A percentile compares a stretch with the other conserved stretches of the same genome.
Evolutionary conservation across 1,140 invertebrate genomes (phyloP).

Genomic region (Goniozus legneri): DNA sequence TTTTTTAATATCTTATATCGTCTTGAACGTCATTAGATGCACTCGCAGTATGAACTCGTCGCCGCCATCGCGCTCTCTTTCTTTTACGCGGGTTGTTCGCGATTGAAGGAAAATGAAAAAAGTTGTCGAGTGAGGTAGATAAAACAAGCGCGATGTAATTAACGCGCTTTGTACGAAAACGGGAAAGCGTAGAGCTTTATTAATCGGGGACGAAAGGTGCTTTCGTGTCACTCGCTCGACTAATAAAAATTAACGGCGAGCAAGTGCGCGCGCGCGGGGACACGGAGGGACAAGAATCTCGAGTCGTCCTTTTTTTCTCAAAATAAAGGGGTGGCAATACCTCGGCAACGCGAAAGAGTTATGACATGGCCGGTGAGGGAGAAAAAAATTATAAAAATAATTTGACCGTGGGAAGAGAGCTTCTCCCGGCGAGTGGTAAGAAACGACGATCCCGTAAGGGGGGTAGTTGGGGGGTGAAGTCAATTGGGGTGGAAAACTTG

Average conservation of each 20-base stretch:
- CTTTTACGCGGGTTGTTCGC: too few species aligned
- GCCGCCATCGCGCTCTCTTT: too few species aligned
- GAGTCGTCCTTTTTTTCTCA: neutral
- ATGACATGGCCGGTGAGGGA: too few species aligned
- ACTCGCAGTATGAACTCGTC: too few species aligned
- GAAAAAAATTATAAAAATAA: constrained; percentile 44
- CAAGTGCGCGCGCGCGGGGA: neutral
- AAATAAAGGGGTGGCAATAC: constrained; percentile 28
- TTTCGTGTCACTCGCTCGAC: constrained; percentile 34
- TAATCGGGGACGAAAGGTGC: constrained; percentile 32
- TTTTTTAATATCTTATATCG: too few species aligned
- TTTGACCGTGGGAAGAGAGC: constrained; percentile 17
- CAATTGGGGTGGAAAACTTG: constrained; percentile 41
- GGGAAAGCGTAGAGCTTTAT: constrained; percentile 33
- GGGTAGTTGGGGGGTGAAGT: constrained; percentile 24
- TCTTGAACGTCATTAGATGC: too few species aligned
- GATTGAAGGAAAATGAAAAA: constrained; percentile 29
- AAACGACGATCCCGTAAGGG: neutral
- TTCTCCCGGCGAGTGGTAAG: too few species aligned
- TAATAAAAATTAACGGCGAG: constrained; percentile 36
- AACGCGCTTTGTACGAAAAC: constrained; percentile 32
- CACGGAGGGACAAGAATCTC: neutral
- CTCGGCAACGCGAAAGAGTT: constrained; percentile 15
- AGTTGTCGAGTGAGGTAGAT: constrained; percentile 21
- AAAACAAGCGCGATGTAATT: constrained; percentile 29